phyloP scores from a whole-genome alignment of 1,140 invertebrate genomes.

The Pachypsylla venusta region DNA sequence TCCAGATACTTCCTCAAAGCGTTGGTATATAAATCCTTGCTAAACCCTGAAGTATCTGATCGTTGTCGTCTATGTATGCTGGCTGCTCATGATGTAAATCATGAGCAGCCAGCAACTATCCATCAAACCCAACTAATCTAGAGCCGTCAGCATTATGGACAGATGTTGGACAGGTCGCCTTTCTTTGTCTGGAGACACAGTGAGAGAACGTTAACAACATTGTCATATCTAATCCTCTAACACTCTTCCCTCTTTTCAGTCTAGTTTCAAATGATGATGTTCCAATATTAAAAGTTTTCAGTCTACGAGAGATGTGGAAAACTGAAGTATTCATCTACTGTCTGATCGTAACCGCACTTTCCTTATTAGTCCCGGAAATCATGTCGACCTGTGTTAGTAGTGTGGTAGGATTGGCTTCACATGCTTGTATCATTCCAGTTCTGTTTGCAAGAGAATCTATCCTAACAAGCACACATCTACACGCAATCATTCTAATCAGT shows the following conservation, averaged over 20 bases:
- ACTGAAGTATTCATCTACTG: background rate
- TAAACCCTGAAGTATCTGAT: too few species aligned
- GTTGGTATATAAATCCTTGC: too few species aligned
- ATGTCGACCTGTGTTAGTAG: background rate
- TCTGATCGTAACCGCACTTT: background rate
- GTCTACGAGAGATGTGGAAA: background rate
- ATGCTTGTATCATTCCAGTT: background rate
- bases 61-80: too few species aligned
- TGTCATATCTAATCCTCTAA: too few species aligned
- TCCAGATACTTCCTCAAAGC: too few species aligned
- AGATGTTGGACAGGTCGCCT: too few species aligned
- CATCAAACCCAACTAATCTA: too few species aligned
- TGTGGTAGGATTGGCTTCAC: background rate
- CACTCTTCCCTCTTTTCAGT: background rate
- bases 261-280: background rate
- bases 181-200: too few species aligned
- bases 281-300: background rate
- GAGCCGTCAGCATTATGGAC: too few species aligned
- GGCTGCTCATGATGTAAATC: too few species aligned
- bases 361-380: background rate
- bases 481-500: background rate
- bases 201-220: too few species aligned
- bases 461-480: constrained; percentile 1
- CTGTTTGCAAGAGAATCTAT: background rate
- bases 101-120: too few species aligned